Percentiles rank a stretch among this genome's conserved stretches.
These are phyloP conservation scores for Cataglyphis hispanica DNA, from an alignment of 1,140 invertebrate genomes.

Conservation along the genomic window DNA sequence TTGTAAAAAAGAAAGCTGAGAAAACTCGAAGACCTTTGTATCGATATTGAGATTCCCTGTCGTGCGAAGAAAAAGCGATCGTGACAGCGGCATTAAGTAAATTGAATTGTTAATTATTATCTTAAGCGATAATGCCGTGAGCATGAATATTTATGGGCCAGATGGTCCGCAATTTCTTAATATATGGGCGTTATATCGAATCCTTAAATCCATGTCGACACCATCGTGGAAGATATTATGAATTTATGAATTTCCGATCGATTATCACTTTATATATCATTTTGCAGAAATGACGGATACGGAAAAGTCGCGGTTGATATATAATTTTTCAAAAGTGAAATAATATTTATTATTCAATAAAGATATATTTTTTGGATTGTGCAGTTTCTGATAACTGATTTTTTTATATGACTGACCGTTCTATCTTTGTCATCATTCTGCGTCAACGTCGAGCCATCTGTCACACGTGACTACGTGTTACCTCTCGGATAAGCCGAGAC, in stretches of 20 bases:
- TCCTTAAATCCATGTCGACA: constrained; percentile 41
- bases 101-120: constrained; percentile 65
- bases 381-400: neutral
- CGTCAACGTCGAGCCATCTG: constrained; percentile 45
- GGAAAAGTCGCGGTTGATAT: neutral
- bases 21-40: neutral
- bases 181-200: constrained; percentile 43
- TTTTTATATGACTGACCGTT: neutral
- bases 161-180: constrained; percentile 53
- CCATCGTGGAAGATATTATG: constrained; percentile 13
- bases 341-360: neutral
- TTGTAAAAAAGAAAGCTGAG: neutral
- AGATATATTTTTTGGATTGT: neutral
- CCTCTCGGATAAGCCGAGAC: neutral
- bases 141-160: constrained; percentile 62
- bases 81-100: constrained; percentile 24
- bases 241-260: constrained; percentile 52
- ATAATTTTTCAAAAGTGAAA: constrained; percentile 9
- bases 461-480: constrained; percentile 49
- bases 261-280: constrained; percentile 25
- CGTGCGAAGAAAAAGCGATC: constrained; percentile 4
- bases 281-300: neutral
- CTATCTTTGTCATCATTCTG: neutral
- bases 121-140: constrained; percentile 9
- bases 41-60: constrained; percentile 5